Conservation (phyloP, 2,888 invertebrate species). For the Cordilura impudica region DNA sequence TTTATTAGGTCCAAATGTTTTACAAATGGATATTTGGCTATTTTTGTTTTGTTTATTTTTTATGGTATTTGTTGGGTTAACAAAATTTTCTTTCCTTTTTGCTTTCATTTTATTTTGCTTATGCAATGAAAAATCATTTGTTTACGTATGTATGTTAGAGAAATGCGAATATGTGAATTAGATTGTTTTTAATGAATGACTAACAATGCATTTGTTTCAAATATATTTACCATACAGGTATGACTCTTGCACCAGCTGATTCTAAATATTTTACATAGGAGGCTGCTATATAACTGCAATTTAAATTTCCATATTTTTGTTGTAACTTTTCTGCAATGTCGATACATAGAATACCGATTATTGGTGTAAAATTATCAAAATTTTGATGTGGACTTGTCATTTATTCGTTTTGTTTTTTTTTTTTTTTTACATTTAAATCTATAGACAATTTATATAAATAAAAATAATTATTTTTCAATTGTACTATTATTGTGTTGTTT, state of each 20-base stretch:
- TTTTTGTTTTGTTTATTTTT: too few relatives aligned
- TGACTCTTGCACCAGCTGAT: constrained; percentile 88
- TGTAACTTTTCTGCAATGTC: constrained; percentile 82
- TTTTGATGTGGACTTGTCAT: constrained; percentile 4
- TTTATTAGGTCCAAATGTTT: too few relatives aligned
- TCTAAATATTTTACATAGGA: constrained; percentile 93
- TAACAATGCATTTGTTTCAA: neutral
- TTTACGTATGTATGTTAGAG: too few relatives aligned
- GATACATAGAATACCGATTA: constrained; percentile 85
- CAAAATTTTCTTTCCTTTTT: constrained; percentile 13
- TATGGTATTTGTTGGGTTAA: too few relatives aligned
- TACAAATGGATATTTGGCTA: too few relatives aligned
- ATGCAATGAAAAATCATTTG: too few relatives aligned
- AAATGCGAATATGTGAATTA: too few relatives aligned
- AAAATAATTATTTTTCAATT: constrained; percentile 8
- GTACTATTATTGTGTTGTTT: constrained; percentile 5
- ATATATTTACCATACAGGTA: constrained; percentile 85
- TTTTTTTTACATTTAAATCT: neutral
- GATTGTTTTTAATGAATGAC: neutral
- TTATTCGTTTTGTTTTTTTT: neutral
- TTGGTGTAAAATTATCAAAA: constrained; percentile 74
- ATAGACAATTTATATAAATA: neutral
- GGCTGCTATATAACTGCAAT: constrained; percentile 87
- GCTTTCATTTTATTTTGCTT: neutral
- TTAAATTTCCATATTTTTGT: constrained; percentile 78